Conservation (phyloP, 1,140 invertebrate genomes). For the Pemphigus obesinymphae region DNA sequence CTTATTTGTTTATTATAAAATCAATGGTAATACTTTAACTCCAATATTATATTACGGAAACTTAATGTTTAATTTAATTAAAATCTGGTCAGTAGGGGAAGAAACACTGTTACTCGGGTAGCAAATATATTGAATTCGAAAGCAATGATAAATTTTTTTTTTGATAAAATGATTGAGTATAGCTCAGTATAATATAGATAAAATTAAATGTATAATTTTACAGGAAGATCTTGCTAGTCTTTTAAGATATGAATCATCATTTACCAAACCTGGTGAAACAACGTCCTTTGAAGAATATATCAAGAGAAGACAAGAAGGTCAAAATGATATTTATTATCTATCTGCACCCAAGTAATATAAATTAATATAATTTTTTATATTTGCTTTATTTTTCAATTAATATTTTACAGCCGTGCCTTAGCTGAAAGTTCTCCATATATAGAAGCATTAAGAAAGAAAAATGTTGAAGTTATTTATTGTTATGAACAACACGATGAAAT, state of each 20-base stretch:
- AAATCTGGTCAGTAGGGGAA: too few relatives aligned
- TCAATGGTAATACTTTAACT: too few relatives aligned
- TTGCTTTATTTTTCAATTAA: background rate
- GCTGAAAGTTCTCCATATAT: constrained; percentile 92
- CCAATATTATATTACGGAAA: too few relatives aligned
- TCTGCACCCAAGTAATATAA: constrained; percentile 76
- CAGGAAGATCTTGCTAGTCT: constrained; percentile 89
- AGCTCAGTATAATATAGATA: too few relatives aligned
- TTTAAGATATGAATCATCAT: constrained; percentile 87
- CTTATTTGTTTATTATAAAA: too few relatives aligned
- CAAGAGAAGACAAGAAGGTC: constrained; percentile 65
- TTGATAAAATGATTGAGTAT: too few relatives aligned
- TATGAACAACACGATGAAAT: constrained; percentile 95
- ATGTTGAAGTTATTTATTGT: constrained; percentile 90
- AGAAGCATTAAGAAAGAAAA: constrained; percentile 80
- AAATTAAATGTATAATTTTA: constrained; percentile 47
- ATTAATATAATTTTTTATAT: background rate
- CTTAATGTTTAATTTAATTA: too few relatives aligned
- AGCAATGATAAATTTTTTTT: too few relatives aligned
- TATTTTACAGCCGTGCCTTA: constrained; percentile 68
- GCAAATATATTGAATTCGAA: too few relatives aligned
- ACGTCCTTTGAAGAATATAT: constrained; percentile 83
- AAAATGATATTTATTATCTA: constrained; percentile 88
- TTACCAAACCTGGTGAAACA: constrained; percentile 63
- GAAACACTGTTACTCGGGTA: too few relatives aligned